Base-by-base conservation (phyloP, 2,113 vertebrate species). In the Corythaeola cristata region DNA sequence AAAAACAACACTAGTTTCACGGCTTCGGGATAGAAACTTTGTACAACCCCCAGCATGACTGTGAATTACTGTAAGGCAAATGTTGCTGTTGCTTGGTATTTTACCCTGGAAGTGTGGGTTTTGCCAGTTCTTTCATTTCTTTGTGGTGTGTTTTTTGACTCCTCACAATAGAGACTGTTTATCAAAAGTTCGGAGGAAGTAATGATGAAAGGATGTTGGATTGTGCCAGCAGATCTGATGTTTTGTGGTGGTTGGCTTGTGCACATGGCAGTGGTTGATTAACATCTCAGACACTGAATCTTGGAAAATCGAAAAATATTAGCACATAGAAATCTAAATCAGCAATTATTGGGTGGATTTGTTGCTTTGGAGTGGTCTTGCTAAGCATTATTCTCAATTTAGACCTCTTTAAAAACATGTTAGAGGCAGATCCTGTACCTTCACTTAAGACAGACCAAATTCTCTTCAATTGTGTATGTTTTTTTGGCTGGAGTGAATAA, bases 71-170 rank as follows among this genome's bases (percentile, higher is more conserved):
- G 3, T 30, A 93, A 3, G 4, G 55, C 35, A 62, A 33, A 47
- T 32, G 17, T 52, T 91, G 41, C 35, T 80, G 50, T 56, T 91
- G 53, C 35, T 83, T n/a, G 45, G 13, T 90, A 24, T 72, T 80
- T 77, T 83, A 64, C 28, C 14, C 33, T 55, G 32, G 17, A 26
- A 86, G 28, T 11, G 24, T 82, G 11, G 0, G 6, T 33, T 87
- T 93, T 95, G 53, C 59, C 39, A 47, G 21, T 84, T 86, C 47
- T 96, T 95, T 23, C 14, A 82, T 94, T 96, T 92, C 41, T 71
- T 80, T n/a, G 6, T 14, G 21, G 33, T 77, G 44, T 87, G n/a
- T 41, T 89, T 90, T 82, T 82, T 90, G 66, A 69, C 21, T 77
- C 18, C 23, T 87, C 19, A 44, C 21, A 84, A 45, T 47, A 45